Conservation (phyloP, 2,797 vertebrate species). For the Ataeniobius toweri region DNA sequence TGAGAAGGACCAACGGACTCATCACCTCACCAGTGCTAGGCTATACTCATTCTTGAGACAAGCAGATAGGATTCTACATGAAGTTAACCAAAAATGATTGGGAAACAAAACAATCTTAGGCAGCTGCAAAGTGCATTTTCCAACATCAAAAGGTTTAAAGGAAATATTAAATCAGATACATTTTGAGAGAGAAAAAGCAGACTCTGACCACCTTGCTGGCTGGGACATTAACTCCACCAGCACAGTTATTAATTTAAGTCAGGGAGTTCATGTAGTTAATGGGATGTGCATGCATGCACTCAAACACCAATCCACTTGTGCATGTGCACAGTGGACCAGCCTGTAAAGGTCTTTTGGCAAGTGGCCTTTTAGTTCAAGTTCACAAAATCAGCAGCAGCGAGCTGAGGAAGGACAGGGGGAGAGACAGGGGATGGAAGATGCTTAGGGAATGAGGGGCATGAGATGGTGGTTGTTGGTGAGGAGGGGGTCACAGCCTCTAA, state of each 20-base stretch:
- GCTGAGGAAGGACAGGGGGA: slow-evolving; percentile 54
- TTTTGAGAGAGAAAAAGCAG: slow-evolving; percentile 40
- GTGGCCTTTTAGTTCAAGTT: slow-evolving; percentile 66
- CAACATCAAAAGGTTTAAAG: slow-evolving; percentile 32
- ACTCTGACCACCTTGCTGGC: slow-evolving; percentile 30
- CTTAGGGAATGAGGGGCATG: slow-evolving; percentile 27
- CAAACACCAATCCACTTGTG: slow-evolving; percentile 33
- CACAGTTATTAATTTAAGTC: slow-evolving; percentile 47
- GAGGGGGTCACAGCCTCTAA: slow-evolving; percentile 46
- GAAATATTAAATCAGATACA: slow-evolving; percentile 52
- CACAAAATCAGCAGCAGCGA: slow-evolving; percentile 56
- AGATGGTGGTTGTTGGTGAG: slow-evolving; percentile 19
- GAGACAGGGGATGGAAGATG: slow-evolving; percentile 48
- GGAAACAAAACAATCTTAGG: slow-evolving; percentile 15
- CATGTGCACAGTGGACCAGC: slow-evolving; percentile 30
- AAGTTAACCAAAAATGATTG: slow-evolving; percentile 7
- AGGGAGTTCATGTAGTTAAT: slow-evolving; percentile 39
- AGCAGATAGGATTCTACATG: not conserved
- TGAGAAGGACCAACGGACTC: slow-evolving; percentile 28
- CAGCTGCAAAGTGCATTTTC: slow-evolving; percentile 40
- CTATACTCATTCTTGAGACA: slow-evolving; percentile 12
- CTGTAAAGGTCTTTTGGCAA: slow-evolving; percentile 37
- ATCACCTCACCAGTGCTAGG: slow-evolving; percentile 27
- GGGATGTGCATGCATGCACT: slow-evolving; percentile 41
- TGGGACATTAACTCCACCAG: slow-evolving; percentile 28